Conservation (phyloP, 2,113 vertebrate genomes). For the Ptychochromis oligacanthus region DNA sequence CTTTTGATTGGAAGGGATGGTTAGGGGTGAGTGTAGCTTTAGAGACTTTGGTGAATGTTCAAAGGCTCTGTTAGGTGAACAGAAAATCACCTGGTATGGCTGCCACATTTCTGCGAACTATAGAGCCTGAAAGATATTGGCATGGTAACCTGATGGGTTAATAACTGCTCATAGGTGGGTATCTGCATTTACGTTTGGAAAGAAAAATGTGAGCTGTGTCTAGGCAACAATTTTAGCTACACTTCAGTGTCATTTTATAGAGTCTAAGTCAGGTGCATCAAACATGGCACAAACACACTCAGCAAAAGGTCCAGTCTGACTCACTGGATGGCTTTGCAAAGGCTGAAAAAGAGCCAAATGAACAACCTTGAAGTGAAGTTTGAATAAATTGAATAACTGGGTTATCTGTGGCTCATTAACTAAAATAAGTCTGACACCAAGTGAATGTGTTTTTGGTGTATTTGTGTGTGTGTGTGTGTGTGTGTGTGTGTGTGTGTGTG, state of each 20-base stretch:
- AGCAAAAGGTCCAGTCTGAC: background rate
- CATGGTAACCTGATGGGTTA: background rate
- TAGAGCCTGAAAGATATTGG: background rate
- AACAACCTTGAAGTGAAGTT: background rate
- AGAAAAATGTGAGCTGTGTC: background rate
- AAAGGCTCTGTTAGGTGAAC: background rate
- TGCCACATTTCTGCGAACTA: background rate
- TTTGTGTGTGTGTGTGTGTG: no score
- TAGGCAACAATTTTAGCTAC: conserved; percentile 1
- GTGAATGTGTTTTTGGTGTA: background rate
- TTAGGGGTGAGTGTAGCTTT: background rate
- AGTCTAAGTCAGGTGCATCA: background rate
- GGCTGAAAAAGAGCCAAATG: no score
- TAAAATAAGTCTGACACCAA: no score
- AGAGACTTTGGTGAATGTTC: background rate
- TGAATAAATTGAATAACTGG: background rate
- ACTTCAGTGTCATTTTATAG: background rate
- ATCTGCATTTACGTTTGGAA: background rate
- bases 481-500: no score
- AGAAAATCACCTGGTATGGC: background rate
- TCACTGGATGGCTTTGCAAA: background rate
- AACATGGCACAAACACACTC: background rate
- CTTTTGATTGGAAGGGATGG: background rate
- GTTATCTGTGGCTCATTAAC: background rate
- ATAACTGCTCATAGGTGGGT: background rate